Conservation (phyloP, 2,888 invertebrate genomes). For the Ectemnius lituratus region DNA sequence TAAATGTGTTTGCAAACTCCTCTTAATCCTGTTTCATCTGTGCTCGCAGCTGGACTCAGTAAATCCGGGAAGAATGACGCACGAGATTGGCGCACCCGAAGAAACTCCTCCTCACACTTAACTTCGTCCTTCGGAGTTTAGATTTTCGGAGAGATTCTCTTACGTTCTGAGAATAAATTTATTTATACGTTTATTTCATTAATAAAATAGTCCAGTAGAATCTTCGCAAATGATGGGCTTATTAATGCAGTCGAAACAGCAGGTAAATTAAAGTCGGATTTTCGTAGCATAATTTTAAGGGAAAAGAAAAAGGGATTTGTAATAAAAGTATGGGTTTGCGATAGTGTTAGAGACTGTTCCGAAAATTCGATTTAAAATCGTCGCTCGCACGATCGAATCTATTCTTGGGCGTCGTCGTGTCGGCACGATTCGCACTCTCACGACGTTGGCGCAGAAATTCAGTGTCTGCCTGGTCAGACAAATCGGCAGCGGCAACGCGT, state of each 20-base stretch:
- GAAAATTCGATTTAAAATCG: constrained; percentile 44
- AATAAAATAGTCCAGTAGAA: too few relatives aligned
- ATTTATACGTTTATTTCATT: too few relatives aligned
- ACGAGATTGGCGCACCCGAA: not conserved
- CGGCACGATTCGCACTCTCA: constrained; percentile 20
- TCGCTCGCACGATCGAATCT: constrained; percentile 44
- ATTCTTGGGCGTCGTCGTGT: constrained; percentile 36
- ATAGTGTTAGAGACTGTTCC: constrained; percentile 10
- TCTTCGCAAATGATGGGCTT: too few relatives aligned
- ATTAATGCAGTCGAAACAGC: too few relatives aligned
- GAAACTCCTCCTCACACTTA: not conserved
- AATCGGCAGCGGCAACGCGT: constrained; percentile 40
- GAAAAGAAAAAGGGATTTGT: too few relatives aligned
- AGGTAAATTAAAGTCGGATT: too few relatives aligned
- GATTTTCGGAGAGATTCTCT: not conserved
- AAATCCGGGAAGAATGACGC: not conserved
- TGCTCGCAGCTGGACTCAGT: not conserved
- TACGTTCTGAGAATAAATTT: not conserved
- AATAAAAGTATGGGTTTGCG: not conserved
- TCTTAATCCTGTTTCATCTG: not conserved
- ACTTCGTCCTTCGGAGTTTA: not conserved
- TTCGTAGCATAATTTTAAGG: too few relatives aligned
- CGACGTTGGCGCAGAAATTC: constrained; percentile 28
- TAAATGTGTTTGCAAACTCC: constrained; percentile 2
- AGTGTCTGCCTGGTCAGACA: constrained; percentile 16